Percentiles rank a stretch among this genome's conserved stretches.
Evolutionary conservation across 2,113 vertebrate species (phyloP).

Genomic region (Apodemus sylvaticus): DNA sequence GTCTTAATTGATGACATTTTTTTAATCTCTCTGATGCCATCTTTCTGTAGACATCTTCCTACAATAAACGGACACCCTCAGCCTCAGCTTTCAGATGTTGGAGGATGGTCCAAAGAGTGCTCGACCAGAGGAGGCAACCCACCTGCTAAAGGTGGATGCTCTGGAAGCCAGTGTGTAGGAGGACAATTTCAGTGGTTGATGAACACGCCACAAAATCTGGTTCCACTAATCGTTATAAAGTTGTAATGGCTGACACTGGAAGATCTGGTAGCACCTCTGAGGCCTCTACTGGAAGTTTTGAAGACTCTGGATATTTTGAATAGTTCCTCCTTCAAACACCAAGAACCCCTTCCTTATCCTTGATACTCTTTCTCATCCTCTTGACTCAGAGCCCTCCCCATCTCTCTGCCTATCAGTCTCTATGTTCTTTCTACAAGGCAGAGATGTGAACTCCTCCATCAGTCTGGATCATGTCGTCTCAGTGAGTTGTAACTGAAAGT

Average conservation of each 20-base stretch:
- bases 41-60: neutral
- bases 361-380: neutral
- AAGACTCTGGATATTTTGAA: neutral
- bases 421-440: neutral
- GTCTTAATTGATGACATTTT: neutral
- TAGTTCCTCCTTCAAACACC: neutral
- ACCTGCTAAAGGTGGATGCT: neutral
- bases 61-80: neutral
- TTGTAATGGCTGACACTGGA: neutral
- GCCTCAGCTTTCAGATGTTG: neutral
- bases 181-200: neutral
- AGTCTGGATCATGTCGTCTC: neutral
- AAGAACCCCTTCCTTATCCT: neutral
- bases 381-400: neutral
- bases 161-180: neutral
- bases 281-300: neutral
- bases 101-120: neutral
- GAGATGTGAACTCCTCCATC: neutral
- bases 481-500: neutral
- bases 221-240: neutral
- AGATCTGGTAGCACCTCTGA: neutral
- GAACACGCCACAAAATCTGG: neutral
- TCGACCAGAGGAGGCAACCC: neutral
- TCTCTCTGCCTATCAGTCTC: neutral
- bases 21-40: neutral